phyloP scores from a whole-genome alignment of 2,797 vertebrate genomes.

The Silurus lanzhouensis region DNA sequence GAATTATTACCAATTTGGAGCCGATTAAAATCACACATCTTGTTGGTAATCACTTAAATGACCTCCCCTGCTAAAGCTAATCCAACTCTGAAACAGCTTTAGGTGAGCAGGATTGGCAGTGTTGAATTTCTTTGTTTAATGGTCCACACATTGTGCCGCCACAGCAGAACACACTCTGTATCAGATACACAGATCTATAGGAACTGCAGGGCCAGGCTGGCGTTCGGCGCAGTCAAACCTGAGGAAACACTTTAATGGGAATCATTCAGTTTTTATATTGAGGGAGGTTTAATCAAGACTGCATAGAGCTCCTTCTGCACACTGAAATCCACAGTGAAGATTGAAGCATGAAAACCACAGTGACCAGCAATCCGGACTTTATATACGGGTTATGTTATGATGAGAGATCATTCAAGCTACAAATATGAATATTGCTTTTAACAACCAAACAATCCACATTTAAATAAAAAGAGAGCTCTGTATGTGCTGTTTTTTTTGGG shows the following conservation, averaged over 20 bases:
- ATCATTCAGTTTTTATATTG: conserved; percentile 1
- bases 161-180: neutral
- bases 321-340: neutral
- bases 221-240: neutral
- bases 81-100: conserved; percentile 18
- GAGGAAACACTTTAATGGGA: neutral
- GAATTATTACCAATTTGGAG: conserved; percentile 31
- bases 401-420: too few species aligned
- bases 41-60: conserved; percentile 25
- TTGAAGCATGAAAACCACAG: neutral
- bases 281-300: neutral
- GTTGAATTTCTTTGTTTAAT: conserved; percentile 15
- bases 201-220: neutral
- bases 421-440: too few species aligned
- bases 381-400: neutral
- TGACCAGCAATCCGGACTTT: neutral
- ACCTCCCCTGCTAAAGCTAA: conserved; percentile 22
- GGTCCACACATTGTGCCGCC: conserved; percentile 15
- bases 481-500: too few species aligned
- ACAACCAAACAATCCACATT: too few species aligned
- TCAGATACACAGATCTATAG: conserved; percentile 14
- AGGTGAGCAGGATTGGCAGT: conserved; percentile 12
- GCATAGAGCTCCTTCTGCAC: neutral
- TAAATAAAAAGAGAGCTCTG: too few species aligned
- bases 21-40: conserved; percentile 23